phyloP scores from a whole-genome alignment of 2,113 vertebrate species.

The Pungitius pungitius region DNA sequence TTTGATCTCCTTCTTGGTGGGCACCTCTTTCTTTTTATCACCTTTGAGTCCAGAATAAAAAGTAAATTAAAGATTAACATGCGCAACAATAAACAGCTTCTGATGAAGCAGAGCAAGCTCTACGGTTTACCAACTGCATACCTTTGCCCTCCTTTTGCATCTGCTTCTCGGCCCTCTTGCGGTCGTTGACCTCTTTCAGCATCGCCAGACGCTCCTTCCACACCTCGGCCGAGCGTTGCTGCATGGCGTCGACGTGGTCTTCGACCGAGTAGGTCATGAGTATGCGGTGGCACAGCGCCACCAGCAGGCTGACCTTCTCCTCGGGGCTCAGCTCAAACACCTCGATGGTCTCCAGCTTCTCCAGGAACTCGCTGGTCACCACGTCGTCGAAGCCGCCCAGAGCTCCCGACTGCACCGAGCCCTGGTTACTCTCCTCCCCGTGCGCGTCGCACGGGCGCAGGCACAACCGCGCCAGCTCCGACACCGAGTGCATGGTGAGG shows the following conservation, averaged over 20 bases:
- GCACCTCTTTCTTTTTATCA: conserved; percentile 81
- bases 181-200: conserved; percentile 94
- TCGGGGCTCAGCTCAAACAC: conserved; percentile 92
- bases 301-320: conserved; percentile 91
- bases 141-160: conserved; percentile 88
- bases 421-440: conserved; percentile 85
- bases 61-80: too few species aligned
- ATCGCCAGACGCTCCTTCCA: conserved; percentile 95
- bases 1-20: conserved; percentile 69
- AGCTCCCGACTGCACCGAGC: conserved; percentile 80
- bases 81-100: too few species aligned
- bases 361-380: conserved; percentile 91
- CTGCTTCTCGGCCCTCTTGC: conserved; percentile 91
- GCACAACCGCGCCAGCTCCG: conserved; percentile 92
- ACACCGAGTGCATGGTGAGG: conserved; percentile 92
- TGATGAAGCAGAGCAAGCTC: not conserved
- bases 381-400: conserved; percentile 86
- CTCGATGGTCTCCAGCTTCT: conserved; percentile 91
- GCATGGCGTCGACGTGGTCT: conserved; percentile 92
- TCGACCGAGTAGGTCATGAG: conserved; percentile 97
- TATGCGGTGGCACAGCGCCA: conserved; percentile 93
- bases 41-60: conserved; percentile 28
- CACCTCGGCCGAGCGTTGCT: conserved; percentile 89
- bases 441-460: conserved; percentile 90
- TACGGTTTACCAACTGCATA: conserved; percentile 20